phyloP scores from a whole-genome alignment of 2,113 vertebrate species.

The Etia nguti region DNA sequence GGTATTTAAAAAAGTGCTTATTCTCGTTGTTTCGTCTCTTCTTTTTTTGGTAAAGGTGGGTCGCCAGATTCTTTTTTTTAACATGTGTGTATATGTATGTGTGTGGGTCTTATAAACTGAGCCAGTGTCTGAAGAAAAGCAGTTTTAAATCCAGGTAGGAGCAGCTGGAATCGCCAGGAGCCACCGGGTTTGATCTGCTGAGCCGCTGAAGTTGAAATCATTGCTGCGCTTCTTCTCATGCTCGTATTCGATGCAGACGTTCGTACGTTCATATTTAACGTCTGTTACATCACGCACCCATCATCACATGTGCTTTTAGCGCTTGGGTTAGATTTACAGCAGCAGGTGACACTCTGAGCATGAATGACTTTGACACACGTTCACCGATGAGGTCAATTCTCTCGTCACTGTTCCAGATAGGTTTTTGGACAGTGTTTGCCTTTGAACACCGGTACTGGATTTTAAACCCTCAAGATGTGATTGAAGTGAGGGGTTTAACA shows the following conservation, averaged over 20 bases:
- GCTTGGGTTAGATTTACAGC: not conserved
- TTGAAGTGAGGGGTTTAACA: not conserved
- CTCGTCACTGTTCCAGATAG: not conserved
- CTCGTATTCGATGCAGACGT: not conserved
- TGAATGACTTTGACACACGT: not conserved
- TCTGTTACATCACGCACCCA: not conserved
- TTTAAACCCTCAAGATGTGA: not conserved
- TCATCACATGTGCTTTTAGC: not conserved
- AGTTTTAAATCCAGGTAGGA: not conserved
- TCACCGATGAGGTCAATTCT: not conserved
- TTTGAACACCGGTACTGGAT: not conserved
- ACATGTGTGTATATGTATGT: not conserved
- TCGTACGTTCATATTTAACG: not conserved
- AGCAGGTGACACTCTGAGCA: not conserved
- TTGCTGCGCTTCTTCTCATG: not conserved
- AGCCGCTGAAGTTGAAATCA: not conserved
- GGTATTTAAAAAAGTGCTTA: conserved; percentile 78
- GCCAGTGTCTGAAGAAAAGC: not conserved
- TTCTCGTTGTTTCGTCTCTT: conserved; percentile 44
- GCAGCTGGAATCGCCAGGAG: not conserved
- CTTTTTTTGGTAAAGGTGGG: not conserved
- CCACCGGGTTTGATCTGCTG: not conserved
- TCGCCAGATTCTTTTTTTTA: not conserved
- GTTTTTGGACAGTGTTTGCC: not conserved
- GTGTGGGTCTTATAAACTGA: not conserved